These are phyloP conservation scores for Brachyistius frenatus DNA, from an alignment of 2,113 vertebrate genomes.

Conservation along the genomic window DNA sequence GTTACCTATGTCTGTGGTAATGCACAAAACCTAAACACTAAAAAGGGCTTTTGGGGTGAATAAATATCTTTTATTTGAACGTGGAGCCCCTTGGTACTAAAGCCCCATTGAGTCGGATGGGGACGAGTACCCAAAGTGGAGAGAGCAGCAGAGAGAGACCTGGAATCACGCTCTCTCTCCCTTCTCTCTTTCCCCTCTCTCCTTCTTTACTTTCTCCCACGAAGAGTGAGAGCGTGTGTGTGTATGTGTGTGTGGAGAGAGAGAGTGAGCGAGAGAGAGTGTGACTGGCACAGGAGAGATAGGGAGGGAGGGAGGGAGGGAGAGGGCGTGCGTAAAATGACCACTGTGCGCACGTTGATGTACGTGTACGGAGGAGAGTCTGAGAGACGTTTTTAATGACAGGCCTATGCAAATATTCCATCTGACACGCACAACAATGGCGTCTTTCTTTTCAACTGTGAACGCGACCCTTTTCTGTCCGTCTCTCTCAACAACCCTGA, in stretches of 20 bases:
- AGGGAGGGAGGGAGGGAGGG: conserved; percentile 32
- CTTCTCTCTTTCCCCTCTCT: conserved; percentile 78
- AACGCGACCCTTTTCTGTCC: not conserved
- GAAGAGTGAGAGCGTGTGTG: conserved; percentile 70
- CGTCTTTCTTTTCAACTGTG: conserved; percentile 13
- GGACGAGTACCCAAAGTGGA: conserved; percentile 81
- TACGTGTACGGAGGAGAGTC: conserved; percentile 31
- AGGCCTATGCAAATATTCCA: conserved; percentile 25
- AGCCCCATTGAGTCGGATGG: conserved; percentile 85
- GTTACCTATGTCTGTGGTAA: conserved; percentile 62
- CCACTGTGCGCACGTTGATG: conserved; percentile 35
- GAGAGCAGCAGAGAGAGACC: conserved; percentile 82
- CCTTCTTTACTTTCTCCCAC: conserved; percentile 81
- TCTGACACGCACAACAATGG: conserved; percentile 15
- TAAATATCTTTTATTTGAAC: conserved; percentile 77
- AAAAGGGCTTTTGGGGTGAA: conserved; percentile 71
- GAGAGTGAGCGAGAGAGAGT: conserved; percentile 43
- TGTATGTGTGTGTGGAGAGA: conserved; percentile 52
- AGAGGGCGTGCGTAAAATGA: conserved; percentile 70
- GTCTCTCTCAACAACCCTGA: not conserved
- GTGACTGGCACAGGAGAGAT: not conserved
- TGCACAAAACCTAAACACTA: conserved; percentile 71
- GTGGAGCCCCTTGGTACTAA: conserved; percentile 78
- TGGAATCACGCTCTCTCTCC: conserved; percentile 81
- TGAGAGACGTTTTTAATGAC: conserved; percentile 35